Base-by-base conservation (phyloP, 2,888 invertebrate genomes). In the Caenorhabditis virilis region DNA sequence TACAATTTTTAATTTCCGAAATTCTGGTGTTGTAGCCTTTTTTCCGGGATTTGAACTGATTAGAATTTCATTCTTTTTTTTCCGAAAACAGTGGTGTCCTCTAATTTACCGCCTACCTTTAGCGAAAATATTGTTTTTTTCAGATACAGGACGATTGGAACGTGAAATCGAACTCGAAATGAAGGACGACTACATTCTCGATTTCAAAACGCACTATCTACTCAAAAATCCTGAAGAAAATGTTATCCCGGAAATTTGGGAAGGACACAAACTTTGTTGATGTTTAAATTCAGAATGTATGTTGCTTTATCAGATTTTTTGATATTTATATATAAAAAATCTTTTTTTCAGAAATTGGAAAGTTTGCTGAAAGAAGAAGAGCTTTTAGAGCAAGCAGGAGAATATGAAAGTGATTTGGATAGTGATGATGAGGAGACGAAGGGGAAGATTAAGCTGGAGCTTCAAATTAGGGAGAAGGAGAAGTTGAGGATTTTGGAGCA, bases 201-300 rank as follows among this genome's bases (percentile, higher is more conserved):
- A 80, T 45, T 60, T 80, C 52, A 81, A 80, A 69, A 81, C 83
- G 64, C 72, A 84, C 46, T 97, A 95, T 85, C 91, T 92, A 63
- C 89, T 98, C 48, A 88, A 91, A 1, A 93, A 94, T 71, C 77
- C 78, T 9, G 92, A 93, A 81, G 85, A 87, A 79, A 91, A 97
- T 84, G 87, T 90, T 6, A 91, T 97, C 75, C 97, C 97, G 0
- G 95, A 97, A 87, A 89, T 99, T 82, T 95, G 93, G 94, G 91
- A 97, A 84, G 97, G 95, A 22, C 93, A 94, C 85, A 99, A 99
- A 99, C 86, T 99, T 93, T 83, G 91, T 98, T 81, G 95, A 98
- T 86, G 91, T 90, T 0, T 93, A 97, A 16, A 93, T 98, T 26
- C 65, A 74, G 38, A 20, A 60, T 47, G 66, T 74, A 33, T 25